phyloP scores from a whole-genome alignment of 2,797 vertebrate genomes.

The Centroberyx gerrardi region DNA sequence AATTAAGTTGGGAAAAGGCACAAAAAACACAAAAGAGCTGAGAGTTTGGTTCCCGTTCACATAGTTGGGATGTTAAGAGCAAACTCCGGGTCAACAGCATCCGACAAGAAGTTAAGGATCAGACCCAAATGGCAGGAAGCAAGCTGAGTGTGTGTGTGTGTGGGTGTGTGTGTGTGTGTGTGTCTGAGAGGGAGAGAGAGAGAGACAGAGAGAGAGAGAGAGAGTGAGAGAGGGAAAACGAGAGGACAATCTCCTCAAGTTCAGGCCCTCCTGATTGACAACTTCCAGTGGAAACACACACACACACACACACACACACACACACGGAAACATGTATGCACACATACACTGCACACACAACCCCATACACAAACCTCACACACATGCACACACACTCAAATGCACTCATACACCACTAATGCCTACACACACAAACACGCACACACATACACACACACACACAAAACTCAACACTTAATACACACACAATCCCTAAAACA shows the following conservation, averaged over 20 bases:
- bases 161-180: not conserved
- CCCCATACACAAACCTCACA: not conserved
- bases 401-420: too few relatives aligned
- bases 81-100: conserved; percentile 23
- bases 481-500: too few relatives aligned
- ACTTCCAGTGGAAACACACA: conserved; percentile 49
- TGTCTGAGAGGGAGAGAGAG: not conserved
- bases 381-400: too few relatives aligned
- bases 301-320: conserved; percentile 2
- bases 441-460: not conserved
- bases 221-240: conserved; percentile 13
- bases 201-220: conserved; percentile 4
- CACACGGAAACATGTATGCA: not conserved
- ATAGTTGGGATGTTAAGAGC: conserved; percentile 46
- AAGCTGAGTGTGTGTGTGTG: conserved; percentile 11
- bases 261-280: conserved; percentile 51
- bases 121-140: conserved; percentile 44
- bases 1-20: conserved; percentile 30
- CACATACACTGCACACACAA: not conserved
- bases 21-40: conserved; percentile 30
- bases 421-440: not conserved
- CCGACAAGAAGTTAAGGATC: not conserved
- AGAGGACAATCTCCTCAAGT: conserved; percentile 55
- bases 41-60: conserved; percentile 41
- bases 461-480: too few relatives aligned